Conservation (phyloP, 2,113 vertebrate genomes). For the Loxodonta africana region DNA sequence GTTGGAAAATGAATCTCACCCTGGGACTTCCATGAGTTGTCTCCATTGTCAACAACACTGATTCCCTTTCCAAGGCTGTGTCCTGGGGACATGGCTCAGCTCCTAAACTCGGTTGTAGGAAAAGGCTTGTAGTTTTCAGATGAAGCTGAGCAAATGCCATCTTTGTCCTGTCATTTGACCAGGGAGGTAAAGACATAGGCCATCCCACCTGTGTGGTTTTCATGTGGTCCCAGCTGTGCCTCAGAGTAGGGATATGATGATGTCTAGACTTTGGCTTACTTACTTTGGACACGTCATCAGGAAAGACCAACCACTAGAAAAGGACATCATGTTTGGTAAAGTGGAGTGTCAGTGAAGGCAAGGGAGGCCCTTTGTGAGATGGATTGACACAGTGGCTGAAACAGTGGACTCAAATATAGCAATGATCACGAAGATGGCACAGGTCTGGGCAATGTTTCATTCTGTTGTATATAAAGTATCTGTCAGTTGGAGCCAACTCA, state of each 20-base stretch:
- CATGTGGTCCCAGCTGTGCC: not conserved
- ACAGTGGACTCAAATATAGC: too few relatives aligned
- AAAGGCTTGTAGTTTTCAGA: not conserved
- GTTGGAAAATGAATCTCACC: not conserved
- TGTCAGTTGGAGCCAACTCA: too few relatives aligned
- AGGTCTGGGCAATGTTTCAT: too few relatives aligned
- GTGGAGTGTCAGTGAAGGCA: too few relatives aligned
- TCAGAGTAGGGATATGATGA: not conserved
- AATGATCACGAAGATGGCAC: too few relatives aligned
- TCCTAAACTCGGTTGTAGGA: not conserved
- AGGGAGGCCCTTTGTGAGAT: too few relatives aligned
- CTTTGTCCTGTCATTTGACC: not conserved
- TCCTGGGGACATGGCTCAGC: not conserved
- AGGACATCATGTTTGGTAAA: too few relatives aligned
- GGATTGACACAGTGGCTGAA: too few relatives aligned
- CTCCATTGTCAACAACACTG: not conserved
- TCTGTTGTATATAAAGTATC: too few relatives aligned
- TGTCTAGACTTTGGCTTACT: too few relatives aligned
- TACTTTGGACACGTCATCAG: too few relatives aligned
- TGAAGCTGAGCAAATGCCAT: not conserved
- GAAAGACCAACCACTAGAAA: too few relatives aligned
- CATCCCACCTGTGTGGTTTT: not conserved
- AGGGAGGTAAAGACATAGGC: not conserved
- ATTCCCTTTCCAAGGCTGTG: not conserved
- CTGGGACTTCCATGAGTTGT: not conserved